Evolutionary conservation across 2,113 vertebrate species (phyloP).

Genomic region (Polypterus bichir): DNA sequence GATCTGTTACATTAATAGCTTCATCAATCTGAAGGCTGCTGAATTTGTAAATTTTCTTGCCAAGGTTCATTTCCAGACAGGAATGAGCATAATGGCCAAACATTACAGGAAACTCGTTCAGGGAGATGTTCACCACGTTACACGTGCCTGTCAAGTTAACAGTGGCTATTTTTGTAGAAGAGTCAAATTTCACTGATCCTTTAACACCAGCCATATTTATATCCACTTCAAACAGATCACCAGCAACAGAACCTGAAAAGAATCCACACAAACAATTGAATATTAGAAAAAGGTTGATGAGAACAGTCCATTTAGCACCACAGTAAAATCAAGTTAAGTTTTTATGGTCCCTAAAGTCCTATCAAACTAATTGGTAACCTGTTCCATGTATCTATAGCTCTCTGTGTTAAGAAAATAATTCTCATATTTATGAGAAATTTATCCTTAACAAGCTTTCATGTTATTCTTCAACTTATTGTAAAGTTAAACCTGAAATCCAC

Average conservation of each 20-base stretch:
- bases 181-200: slow-evolving; percentile 40
- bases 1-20: slow-evolving; percentile 15
- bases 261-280: neutral
- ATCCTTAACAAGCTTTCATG: too few species aligned
- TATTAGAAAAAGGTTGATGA: neutral
- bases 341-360: too few species aligned
- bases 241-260: slow-evolving; percentile 32
- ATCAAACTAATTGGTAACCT: too few species aligned
- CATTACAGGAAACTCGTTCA: slow-evolving; percentile 51
- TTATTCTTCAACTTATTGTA: too few species aligned
- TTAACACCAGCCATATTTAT: slow-evolving; percentile 56
- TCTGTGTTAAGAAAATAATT: too few species aligned
- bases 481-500: too few species aligned
- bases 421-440: too few species aligned
- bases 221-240: slow-evolving; percentile 31
- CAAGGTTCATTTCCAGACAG: slow-evolving; percentile 40
- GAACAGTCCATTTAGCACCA: too few species aligned
- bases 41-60: slow-evolving; percentile 32
- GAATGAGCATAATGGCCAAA: slow-evolving; percentile 43
- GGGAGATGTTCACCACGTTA: slow-evolving; percentile 26
- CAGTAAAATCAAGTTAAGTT: too few species aligned
- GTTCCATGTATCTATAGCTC: too few species aligned
- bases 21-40: neutral
- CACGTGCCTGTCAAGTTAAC: slow-evolving; percentile 39
- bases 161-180: slow-evolving; percentile 20